Evolutionary conservation across 2,113 vertebrate species (phyloP).

Genomic region (Urocolius indicus): DNA sequence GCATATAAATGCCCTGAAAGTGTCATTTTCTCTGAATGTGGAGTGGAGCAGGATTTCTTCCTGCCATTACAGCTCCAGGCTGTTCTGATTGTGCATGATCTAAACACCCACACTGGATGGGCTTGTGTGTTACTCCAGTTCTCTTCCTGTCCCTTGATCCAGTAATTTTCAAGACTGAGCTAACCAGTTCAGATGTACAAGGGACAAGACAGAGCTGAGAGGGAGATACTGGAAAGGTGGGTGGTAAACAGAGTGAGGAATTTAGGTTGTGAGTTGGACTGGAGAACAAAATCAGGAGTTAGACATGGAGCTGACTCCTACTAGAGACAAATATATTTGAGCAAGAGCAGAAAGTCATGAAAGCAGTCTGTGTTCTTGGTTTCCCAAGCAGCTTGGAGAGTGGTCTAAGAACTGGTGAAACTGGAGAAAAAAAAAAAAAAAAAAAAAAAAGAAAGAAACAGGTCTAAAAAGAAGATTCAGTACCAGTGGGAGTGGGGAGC

Average conservation of each 20-base stretch:
- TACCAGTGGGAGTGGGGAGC: neutral
- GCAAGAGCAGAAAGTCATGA: neutral
- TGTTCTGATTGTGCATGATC: neutral
- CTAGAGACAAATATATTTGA: neutral
- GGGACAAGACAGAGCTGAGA: neutral
- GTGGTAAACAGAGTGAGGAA: neutral
- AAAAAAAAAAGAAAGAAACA: neutral
- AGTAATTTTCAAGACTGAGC: neutral
- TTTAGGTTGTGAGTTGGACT: neutral
- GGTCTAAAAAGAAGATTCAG: neutral
- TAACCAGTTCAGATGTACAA: neutral
- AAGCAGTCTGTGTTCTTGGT: neutral
- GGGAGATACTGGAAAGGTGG: neutral
- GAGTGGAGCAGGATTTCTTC: neutral
- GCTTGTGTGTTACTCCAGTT: neutral
- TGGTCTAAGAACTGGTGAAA: neutral
- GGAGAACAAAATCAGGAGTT: neutral
- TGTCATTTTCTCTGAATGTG: constrained; percentile 24
- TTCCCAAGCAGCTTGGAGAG: neutral
- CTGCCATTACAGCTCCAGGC: neutral
- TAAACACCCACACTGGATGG: neutral
- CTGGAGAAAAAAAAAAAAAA: neutral
- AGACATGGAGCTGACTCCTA: neutral
- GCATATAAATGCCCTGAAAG: constrained; percentile 30
- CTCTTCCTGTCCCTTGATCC: neutral